Conservation (phyloP, 2,888 invertebrate genomes). For the Tryphoninae sp. region DNA sequence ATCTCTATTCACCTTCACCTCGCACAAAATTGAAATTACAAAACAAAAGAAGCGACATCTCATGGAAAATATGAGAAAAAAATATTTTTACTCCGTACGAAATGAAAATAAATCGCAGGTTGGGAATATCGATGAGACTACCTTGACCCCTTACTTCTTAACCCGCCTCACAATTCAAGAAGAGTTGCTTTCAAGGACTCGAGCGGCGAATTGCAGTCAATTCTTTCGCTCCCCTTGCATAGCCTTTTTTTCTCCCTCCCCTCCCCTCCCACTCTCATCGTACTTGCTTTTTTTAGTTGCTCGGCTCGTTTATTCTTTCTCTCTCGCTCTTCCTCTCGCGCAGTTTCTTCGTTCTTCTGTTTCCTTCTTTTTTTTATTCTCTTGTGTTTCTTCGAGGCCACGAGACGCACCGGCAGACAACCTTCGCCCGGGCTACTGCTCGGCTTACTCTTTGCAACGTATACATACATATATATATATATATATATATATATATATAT, state of each 20-base stretch:
- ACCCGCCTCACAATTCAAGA: conserved; percentile 39
- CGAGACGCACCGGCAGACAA: conserved; percentile 77
- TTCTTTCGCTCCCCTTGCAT: conserved; percentile 63
- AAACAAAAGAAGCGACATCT: too few relatives aligned
- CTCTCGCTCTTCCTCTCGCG: conserved; percentile 54
- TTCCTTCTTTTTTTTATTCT: conserved; percentile 63
- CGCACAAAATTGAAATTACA: conserved; percentile 13
- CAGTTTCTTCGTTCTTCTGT: conserved; percentile 56
- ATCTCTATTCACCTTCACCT: conserved; percentile 17
- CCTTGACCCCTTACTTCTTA: conserved; percentile 53
- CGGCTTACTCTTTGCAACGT: conserved; percentile 58
- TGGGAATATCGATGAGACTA: conserved; percentile 17
- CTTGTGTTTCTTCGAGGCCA: conserved; percentile 74
- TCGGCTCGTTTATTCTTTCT: conserved; percentile 65
- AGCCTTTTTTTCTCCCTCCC: conserved; percentile 65
- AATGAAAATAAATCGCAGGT: conserved; percentile 16
- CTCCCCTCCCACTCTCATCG: conserved; percentile 51
- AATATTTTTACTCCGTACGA: not conserved
- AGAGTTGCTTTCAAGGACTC: conserved; percentile 56
- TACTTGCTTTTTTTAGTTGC: conserved; percentile 60
- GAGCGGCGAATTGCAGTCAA: conserved; percentile 54
- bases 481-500: conserved; percentile 31
- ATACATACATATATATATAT: conserved; percentile 30
- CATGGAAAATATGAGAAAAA: not conserved
- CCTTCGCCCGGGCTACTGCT: conserved; percentile 73